A percentile compares a stretch with the other conserved stretches of the same genome.
phyloP scores from a whole-genome alignment of 1,140 invertebrate genomes.

The Chrysoperla carnea region DNA sequence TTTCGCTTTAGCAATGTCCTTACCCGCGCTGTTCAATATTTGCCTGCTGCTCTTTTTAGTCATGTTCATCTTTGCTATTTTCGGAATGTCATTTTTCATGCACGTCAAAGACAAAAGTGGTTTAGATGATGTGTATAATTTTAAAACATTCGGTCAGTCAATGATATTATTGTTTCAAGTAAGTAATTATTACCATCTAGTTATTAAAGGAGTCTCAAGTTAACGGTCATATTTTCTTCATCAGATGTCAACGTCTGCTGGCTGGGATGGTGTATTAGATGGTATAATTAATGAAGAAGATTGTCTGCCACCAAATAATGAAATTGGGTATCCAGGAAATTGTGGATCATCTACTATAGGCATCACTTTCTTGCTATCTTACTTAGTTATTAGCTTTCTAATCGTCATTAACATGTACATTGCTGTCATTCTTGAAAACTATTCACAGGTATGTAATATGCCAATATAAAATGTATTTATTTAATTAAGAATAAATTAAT shows the following conservation, averaged over 20 bases:
- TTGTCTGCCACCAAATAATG: slow-evolving; percentile 71
- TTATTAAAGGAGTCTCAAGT: slow-evolving; percentile 1
- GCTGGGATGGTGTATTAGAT: slow-evolving; percentile 90
- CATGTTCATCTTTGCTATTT: slow-evolving; percentile 99
- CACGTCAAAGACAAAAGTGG: slow-evolving; percentile 86
- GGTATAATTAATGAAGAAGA: slow-evolving; percentile 92
- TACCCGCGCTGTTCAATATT: slow-evolving; percentile 97
- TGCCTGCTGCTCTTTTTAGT: slow-evolving; percentile 93
- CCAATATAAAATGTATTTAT: background rate
- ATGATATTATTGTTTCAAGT: slow-evolving; percentile 96
- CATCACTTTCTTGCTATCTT: slow-evolving; percentile 86
- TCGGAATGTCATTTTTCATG: slow-evolving; percentile 99
- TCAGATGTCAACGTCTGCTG: slow-evolving; percentile 95
- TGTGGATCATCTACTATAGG: slow-evolving; percentile 86
- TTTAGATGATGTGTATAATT: slow-evolving; percentile 94
- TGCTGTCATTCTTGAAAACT: slow-evolving; percentile 97
- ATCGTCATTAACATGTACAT: slow-evolving; percentile 99
- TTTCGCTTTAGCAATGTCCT: slow-evolving; percentile 93
- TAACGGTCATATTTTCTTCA: slow-evolving; percentile 5
- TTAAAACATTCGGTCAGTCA: slow-evolving; percentile 95
- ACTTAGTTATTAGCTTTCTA: slow-evolving; percentile 93
- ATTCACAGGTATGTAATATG: slow-evolving; percentile 38
- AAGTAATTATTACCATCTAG: slow-evolving; percentile 10
- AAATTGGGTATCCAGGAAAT: slow-evolving; percentile 72
- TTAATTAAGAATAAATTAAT: background rate